Conservation (phyloP, 2,113 vertebrate species). For the Burhinus oedicnemus region DNA sequence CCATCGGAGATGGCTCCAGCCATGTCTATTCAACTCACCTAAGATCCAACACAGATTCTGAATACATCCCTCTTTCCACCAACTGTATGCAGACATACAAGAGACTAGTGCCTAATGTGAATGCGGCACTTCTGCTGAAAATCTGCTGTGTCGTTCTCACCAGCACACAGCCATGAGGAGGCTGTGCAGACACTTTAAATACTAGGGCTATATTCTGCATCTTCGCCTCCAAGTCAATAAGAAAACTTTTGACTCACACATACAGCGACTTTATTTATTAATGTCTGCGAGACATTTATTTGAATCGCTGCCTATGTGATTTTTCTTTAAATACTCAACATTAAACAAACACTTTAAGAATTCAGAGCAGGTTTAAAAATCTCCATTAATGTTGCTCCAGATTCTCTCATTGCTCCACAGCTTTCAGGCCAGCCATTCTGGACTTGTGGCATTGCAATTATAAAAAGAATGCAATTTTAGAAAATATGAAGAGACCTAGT, state of each 20-base stretch:
- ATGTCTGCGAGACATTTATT: neutral
- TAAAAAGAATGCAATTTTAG: neutral
- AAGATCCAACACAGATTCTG: neutral
- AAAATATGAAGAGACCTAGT: neutral
- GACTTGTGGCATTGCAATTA: neutral
- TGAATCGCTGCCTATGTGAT: neutral
- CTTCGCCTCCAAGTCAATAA: neutral
- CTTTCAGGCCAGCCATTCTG: neutral
- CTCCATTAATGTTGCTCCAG: neutral
- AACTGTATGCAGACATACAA: neutral
- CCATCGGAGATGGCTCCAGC: neutral
- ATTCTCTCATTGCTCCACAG: neutral
- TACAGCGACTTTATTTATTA: neutral
- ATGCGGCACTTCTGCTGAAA: neutral
- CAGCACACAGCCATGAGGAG: neutral
- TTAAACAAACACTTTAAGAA: neutral
- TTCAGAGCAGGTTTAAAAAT: neutral
- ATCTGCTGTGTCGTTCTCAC: neutral
- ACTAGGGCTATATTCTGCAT: neutral
- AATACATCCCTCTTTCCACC: neutral
- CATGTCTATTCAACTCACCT: neutral
- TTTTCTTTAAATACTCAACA: neutral
- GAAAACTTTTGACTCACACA: neutral
- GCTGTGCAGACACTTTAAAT: neutral
- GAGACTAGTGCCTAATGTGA: accelerated